Evolutionary conservation across 2,797 vertebrate genomes (phyloP).

Genomic region (Micrastur ruficollis): DNA sequence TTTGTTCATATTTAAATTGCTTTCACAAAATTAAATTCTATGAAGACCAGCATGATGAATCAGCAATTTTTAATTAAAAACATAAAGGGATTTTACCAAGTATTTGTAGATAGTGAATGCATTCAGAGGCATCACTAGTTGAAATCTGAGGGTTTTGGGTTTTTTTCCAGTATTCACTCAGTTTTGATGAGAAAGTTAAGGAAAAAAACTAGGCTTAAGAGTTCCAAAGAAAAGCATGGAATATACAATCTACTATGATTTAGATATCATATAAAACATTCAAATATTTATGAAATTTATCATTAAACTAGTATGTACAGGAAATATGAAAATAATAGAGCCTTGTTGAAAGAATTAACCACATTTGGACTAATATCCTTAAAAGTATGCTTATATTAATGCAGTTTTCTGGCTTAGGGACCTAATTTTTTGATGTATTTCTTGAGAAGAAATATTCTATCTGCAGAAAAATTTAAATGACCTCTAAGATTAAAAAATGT

Average conservation of each 20-base stretch:
- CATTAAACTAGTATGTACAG: neutral
- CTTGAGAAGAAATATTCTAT: neutral
- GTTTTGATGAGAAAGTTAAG: neutral
- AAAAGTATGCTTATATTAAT: neutral
- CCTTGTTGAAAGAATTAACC: neutral
- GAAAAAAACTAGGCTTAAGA: neutral
- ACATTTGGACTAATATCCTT: neutral
- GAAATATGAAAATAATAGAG: neutral
- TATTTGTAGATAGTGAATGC: neutral
- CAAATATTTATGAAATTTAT: neutral
- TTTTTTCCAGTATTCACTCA: neutral
- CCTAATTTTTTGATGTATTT: neutral
- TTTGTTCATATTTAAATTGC: neutral
- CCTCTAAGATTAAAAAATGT: neutral
- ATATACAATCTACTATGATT: neutral
- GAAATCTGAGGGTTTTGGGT: accelerated
- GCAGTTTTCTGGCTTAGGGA: neutral
- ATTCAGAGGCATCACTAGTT: neutral
- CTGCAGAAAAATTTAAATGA: neutral
- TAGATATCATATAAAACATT: neutral
- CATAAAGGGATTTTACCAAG: neutral
- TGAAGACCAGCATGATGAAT: neutral
- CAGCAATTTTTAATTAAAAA: neutral
- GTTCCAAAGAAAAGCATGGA: neutral
- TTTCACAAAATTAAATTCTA: neutral